Base-by-base conservation (phyloP, 2,113 vertebrate species). In the Boulengeromyrus knoepffleri region DNA sequence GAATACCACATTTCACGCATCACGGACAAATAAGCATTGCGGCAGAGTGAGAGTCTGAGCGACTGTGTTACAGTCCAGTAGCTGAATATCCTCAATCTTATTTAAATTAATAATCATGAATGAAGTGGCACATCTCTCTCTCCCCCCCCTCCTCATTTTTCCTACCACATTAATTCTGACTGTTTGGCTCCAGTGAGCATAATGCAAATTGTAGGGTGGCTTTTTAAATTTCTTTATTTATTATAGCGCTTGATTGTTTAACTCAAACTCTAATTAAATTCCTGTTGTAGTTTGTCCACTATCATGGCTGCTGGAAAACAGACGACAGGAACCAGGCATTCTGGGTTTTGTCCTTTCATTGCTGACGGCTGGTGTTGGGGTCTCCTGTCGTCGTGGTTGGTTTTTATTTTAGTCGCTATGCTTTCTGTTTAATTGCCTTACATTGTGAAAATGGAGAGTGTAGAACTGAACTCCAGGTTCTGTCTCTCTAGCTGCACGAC, bases 91-190 rank as follows among this genome's bases (percentile, higher is more conserved):
- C 45, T 45, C 83, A 85, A 46, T 85, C 45, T 45, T 46, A 85
- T 85, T 85, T 85, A 85, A 85, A 85, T 45, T 45, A 85, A 85
- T 85, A 85, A 46, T 85, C 83, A n/a, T 17, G 45, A 85, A 85
- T 85, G 83, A 39, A 85, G 21, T 4, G 15, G 19, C 5, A 17
- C 42, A 47, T 62, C 15, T 15, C 45, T 45, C 2, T 31, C 31
- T 0, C 17, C 42, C 15, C 77, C 39, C 42, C 8, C 19, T 0
- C 21, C 80, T 15, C 39, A 47, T 24, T 85, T 80, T 80, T 42
- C 13, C 74, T 39, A n/a, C 45, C 39, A 85, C 19, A 47, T 47
- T 85, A 85, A 85, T 85, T n/a, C 45, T 47, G 83, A 47, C 8
- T 42, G 74, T 19, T 42, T 80, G 74, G 74, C 36, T 46, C 45